A percentile compares a stretch with the other conserved stretches of the same genome.
These are phyloP conservation scores for Pseudococcus longispinus DNA, from an alignment of 2,888 invertebrate species.

Conservation along the genomic window DNA sequence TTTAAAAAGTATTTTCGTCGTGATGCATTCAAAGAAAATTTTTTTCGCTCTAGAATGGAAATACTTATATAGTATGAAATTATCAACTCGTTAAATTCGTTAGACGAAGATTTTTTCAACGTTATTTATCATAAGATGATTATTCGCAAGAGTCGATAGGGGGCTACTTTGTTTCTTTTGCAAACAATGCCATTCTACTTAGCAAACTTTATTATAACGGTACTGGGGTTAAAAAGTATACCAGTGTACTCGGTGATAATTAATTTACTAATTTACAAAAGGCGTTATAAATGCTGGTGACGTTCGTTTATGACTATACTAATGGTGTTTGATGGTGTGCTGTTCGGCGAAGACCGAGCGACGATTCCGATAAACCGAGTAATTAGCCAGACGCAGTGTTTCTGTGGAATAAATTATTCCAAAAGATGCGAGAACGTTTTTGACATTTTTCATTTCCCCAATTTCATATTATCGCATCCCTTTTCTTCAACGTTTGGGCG, in stretches of 20 bases:
- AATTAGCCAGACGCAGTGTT: not conserved
- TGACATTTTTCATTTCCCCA: not conserved
- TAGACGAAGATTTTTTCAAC: not conserved
- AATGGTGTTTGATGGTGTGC: not conserved
- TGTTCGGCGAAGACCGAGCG: not conserved
- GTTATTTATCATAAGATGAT: not conserved
- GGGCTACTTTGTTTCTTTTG: conserved; percentile 5
- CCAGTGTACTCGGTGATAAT: not conserved
- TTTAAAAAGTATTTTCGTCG: not conserved
- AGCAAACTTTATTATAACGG: not conserved
- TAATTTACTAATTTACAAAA: conserved; percentile 33
- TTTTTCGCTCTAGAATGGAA: not conserved
- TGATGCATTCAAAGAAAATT: not conserved
- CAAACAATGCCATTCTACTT: not conserved
- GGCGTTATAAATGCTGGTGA: conserved; percentile 3
- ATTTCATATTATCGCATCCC: not conserved
- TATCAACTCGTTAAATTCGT: conserved; percentile 12
- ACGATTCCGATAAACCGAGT: conserved; percentile 5
- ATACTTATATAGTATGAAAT: conserved; percentile 1
- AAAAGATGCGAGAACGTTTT: not conserved
- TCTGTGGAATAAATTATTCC: conserved; percentile 9
- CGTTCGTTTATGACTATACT: conserved; percentile 22
- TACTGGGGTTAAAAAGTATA: not conserved
- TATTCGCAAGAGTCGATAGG: not conserved
- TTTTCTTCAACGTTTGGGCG: not conserved